phyloP scores from a whole-genome alignment of 2,888 invertebrate species.

The Diaprepes abbreviatus region DNA sequence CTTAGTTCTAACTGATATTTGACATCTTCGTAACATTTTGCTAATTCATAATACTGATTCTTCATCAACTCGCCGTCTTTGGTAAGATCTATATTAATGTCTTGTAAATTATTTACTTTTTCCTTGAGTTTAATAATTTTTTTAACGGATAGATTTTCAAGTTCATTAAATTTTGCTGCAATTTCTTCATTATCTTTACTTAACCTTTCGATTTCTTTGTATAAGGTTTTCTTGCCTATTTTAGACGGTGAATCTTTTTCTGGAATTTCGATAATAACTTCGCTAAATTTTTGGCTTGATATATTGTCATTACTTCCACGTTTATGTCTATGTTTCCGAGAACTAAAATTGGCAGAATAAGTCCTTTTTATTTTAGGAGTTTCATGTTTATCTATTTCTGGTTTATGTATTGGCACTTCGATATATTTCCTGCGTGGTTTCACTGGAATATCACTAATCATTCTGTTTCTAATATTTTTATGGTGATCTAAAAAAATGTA shows the following conservation, averaged over 20 bases:
- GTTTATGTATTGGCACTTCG: slow-evolving; percentile 62
- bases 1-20: slow-evolving; percentile 69
- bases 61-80: slow-evolving; percentile 74
- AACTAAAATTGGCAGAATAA: slow-evolving; percentile 61
- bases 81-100: slow-evolving; percentile 74
- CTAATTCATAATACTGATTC: slow-evolving; percentile 69
- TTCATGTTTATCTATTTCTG: slow-evolving; percentile 40
- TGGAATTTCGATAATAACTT: slow-evolving; percentile 55
- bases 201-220: slow-evolving; percentile 71
- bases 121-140: slow-evolving; percentile 74
- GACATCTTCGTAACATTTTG: slow-evolving; percentile 71
- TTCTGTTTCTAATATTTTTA: too few species aligned
- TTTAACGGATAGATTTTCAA: slow-evolving; percentile 69
- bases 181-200: slow-evolving; percentile 71
- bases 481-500: too few species aligned
- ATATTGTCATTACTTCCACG: slow-evolving; percentile 36
- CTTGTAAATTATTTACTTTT: slow-evolving; percentile 73
- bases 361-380: slow-evolving; percentile 51
- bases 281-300: slow-evolving; percentile 46
- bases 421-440: slow-evolving; percentile 59
- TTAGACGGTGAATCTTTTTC: slow-evolving; percentile 53
- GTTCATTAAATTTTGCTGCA: slow-evolving; percentile 69
- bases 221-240: slow-evolving; percentile 60
- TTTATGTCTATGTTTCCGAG: slow-evolving; percentile 52
- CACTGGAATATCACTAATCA: slow-evolving; percentile 51